Evolutionary conservation across 2,888 invertebrate species (phyloP), one percentile per base, ranked within the genome.

Genomic region (Crocallis elinguaria): DNA sequence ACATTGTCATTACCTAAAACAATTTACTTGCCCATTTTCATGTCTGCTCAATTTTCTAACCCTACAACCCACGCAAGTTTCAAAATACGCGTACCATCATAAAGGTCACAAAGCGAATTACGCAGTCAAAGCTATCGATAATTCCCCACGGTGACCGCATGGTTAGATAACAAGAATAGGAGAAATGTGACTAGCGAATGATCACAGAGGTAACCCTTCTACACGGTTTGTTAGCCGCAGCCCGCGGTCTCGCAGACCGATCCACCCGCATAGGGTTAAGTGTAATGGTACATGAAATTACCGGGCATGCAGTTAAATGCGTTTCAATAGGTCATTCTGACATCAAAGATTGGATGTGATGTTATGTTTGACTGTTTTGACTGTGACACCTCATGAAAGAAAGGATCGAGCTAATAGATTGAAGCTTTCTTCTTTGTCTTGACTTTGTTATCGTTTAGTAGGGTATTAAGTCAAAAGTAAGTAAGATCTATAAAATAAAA

Each of bases 211-310:
- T 59, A 87, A 85, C 88, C 88, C 88, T 87, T 87, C 75, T 62
- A 62, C 74, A 86, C 83, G 88, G 89, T 88, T 88, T 86, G 89
- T 89, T 88, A 88, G 64, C 60, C 66, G 59, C 46, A 52, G 56
- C 60, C 60, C 70, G 44, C 58, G 63, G 66, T 35, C 60, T 48
- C 49, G 27, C 42, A 45, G 60, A 46, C 65, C 59, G 49, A 19
- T 12, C 38, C 66, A 54, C 60, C 67, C 59, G 66, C 69, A 53
- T 64, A 56, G 68, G 72, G 76, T 77, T 73, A 73, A 64, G 71
- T 59, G 82, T 82, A 88, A 86, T 88, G 74, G 81, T 52, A 79
- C 82, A 81, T 86, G 78, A 88, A 88, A 88, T 88, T 75, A 81
- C 74, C 69, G 60, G 69, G 48, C 42, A 48, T 71, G 72, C 75